These are phyloP conservation scores for Sakesphorus luctuosus DNA, from an alignment of 2,113 vertebrate species.

Conservation along the genomic window DNA sequence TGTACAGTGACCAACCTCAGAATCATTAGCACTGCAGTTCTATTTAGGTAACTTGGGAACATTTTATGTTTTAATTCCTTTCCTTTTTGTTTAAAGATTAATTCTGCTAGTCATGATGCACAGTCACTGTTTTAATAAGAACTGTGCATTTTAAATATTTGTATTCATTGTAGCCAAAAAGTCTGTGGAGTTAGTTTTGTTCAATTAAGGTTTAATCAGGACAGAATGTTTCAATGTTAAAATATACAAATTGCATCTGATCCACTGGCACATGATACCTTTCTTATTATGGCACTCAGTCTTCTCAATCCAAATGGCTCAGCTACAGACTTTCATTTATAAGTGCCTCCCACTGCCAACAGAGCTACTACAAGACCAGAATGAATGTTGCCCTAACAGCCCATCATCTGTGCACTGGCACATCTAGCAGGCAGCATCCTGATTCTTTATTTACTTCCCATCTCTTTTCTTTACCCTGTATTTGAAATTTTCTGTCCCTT, in stretches of 20 bases:
- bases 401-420: not conserved
- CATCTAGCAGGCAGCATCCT: not conserved
- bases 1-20: not conserved
- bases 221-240: constrained; percentile 63
- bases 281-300: not conserved
- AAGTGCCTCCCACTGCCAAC: not conserved
- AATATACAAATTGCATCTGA: constrained; percentile 64
- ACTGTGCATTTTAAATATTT: constrained; percentile 67
- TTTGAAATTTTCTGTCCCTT: not conserved
- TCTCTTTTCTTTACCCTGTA: not conserved
- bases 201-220: constrained; percentile 70
- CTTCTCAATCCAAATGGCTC: not conserved
- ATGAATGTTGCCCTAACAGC: not conserved
- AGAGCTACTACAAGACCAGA: not conserved
- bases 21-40: not conserved
- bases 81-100: constrained; percentile 43
- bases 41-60: not conserved
- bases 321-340: not conserved
- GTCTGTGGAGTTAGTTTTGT: constrained; percentile 52
- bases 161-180: constrained; percentile 60
- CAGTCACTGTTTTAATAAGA: constrained; percentile 50
- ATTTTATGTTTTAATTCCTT: constrained; percentile 35
- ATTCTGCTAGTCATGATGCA: not conserved
- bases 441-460: not conserved
- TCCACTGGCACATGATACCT: constrained; percentile 24